Evolutionary conservation across 2,888 invertebrate species (phyloP).

Genomic region (Euzetes globulus): DNA sequence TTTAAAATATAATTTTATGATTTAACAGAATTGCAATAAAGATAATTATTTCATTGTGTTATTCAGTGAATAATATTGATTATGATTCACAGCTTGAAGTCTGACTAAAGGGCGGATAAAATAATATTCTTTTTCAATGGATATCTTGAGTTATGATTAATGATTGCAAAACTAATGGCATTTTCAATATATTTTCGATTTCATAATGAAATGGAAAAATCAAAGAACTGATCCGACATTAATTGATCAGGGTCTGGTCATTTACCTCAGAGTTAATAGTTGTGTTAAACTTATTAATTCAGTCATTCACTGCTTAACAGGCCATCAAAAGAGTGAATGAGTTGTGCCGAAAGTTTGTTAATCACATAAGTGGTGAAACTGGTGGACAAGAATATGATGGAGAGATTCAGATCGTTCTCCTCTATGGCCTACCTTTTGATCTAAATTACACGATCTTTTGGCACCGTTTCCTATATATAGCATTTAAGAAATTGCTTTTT

Average conservation of each 20-base stretch:
- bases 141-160: no score
- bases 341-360: neutral
- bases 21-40: no score
- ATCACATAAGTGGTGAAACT: conserved; percentile 6
- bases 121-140: no score
- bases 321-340: neutral
- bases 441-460: conserved; percentile 9
- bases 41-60: no score
- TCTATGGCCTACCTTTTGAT: conserved; percentile 17
- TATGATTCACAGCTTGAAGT: no score
- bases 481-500: neutral
- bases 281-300: neutral
- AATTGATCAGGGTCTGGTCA: no score
- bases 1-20: no score
- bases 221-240: neutral
- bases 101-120: no score
- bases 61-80: no score
- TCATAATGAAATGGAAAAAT: neutral
- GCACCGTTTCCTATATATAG: conserved; percentile 16
- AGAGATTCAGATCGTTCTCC: conserved; percentile 16
- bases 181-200: no score
- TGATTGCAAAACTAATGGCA: no score
- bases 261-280: neutral
- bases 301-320: neutral
- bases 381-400: neutral